Evolutionary conservation across 1,140 invertebrate species (phyloP), one percentile per base, ranked within the genome.

Genomic region (Eulimnadia texana): DNA sequence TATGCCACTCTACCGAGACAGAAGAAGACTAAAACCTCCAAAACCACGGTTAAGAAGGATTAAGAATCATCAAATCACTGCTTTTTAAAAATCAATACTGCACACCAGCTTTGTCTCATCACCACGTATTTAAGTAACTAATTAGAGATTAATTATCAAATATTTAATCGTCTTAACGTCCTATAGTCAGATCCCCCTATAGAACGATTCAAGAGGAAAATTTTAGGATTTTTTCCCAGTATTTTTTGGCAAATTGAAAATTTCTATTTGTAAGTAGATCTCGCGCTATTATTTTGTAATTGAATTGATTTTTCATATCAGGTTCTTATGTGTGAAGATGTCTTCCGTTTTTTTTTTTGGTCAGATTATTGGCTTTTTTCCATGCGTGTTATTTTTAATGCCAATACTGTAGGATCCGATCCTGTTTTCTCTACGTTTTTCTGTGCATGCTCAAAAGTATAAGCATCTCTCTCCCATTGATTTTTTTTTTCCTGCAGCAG

Each of bases 1-100:
- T 80, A 76, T 66, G 78, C 78, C 50, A 80, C 79, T 19, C 67
- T 80, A 54, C 79, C 79, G 29, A 73, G 77, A 47, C 78, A 73
- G 22, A 77, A 76, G 67, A 76, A 75, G 65, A 77, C 50, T 22
- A 50, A 50, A n/a, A 53, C 51, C 28, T 51, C 50, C 16, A 61
- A 52, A 51, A 53, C 50, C 51, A 52, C 52, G 29, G 28, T 54
- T 54, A 23, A 54, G 52, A 27, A n/a, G n/a, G n/a, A n/a, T n/a
- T n/a, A n/a, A n/a, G n/a, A n/a, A n/a, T n/a, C n/a, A n/a, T n/a
- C n/a, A n/a, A n/a, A n/a, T n/a, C n/a, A n/a, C n/a, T n/a, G n/a
- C n/a, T n/a, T n/a, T n/a, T n/a, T n/a, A n/a, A n/a, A n/a, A n/a
- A n/a, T n/a, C n/a, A n/a, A 42, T 6, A 42, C 6, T 42, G 6